These are phyloP conservation scores for Regulus satrapa DNA, from an alignment of 2,113 vertebrate genomes.

Conservation along the genomic window DNA sequence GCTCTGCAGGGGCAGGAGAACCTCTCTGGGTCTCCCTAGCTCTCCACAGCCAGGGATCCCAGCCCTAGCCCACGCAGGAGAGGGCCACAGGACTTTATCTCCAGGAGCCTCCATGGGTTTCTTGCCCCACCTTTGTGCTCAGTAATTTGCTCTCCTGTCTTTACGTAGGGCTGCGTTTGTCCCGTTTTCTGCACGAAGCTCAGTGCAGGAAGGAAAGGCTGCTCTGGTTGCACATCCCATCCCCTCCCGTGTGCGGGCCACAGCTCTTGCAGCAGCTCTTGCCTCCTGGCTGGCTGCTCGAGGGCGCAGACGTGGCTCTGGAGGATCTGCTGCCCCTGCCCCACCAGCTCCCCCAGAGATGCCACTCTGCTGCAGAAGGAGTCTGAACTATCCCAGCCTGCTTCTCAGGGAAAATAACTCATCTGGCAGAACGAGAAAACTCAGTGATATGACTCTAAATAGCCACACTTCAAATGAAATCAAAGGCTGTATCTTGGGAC, in stretches of 20 bases:
- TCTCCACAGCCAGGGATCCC: not conserved
- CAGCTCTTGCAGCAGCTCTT: not conserved
- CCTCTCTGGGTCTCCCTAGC: not conserved
- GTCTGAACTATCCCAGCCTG: not conserved
- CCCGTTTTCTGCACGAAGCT: not conserved
- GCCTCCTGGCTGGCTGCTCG: not conserved
- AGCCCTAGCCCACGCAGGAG: not conserved
- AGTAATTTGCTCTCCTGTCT: not conserved
- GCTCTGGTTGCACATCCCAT: fast-evolving
- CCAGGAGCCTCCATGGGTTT: not conserved
- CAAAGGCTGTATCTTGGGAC: not conserved
- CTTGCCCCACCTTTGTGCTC: not conserved
- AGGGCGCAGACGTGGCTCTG: fast-evolving
- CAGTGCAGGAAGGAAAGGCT: not conserved
- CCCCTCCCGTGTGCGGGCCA: not conserved
- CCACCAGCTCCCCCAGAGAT: not conserved
- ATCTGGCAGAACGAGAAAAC: not conserved
- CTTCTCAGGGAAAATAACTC: not conserved
- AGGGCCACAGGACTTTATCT: not conserved
- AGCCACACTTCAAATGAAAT: constrained; percentile 48
- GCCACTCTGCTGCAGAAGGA: not conserved
- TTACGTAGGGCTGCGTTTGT: not conserved
- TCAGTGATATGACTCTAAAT: constrained; percentile 27
- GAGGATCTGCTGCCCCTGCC: not conserved
- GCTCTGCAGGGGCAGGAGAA: not conserved